phyloP scores from a whole-genome alignment of 2,113 vertebrate species.

The Onychorhynchus coronatus region DNA sequence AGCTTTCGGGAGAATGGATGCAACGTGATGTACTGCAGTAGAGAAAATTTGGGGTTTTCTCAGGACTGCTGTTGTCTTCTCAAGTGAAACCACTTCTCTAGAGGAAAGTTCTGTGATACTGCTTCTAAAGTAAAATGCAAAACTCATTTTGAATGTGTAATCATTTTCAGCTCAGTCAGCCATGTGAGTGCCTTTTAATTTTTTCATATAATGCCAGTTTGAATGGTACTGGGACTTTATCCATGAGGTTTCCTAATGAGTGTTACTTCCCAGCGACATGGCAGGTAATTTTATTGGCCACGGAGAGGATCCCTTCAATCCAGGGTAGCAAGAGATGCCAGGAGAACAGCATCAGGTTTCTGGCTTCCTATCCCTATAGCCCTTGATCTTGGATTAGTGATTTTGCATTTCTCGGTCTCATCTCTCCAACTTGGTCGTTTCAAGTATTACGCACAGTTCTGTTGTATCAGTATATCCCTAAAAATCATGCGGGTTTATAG shows the following conservation, averaged over 20 bases:
- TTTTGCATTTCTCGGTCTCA: background rate
- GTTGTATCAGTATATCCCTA: background rate
- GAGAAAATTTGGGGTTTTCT: background rate
- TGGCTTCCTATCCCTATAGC: background rate
- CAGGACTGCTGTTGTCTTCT: background rate
- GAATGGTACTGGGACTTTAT: background rate
- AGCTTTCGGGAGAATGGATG: background rate
- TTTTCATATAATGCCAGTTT: background rate
- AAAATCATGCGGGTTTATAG: background rate
- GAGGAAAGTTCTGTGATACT: background rate
- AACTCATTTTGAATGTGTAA: background rate
- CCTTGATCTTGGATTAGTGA: background rate
- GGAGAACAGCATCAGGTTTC: background rate
- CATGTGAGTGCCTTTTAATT: slow-evolving; percentile 44
- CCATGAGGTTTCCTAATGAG: background rate
- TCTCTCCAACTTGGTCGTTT: background rate
- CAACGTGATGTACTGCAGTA: background rate
- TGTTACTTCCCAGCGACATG: background rate
- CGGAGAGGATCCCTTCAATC: background rate
- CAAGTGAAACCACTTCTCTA: background rate
- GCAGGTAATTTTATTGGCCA: background rate
- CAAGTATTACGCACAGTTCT: background rate
- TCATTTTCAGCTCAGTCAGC: background rate
- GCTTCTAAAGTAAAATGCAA: background rate
- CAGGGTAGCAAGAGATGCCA: background rate